Evolutionary conservation across 2,797 vertebrate genomes (phyloP).

Genomic region (Liasis olivaceus): DNA sequence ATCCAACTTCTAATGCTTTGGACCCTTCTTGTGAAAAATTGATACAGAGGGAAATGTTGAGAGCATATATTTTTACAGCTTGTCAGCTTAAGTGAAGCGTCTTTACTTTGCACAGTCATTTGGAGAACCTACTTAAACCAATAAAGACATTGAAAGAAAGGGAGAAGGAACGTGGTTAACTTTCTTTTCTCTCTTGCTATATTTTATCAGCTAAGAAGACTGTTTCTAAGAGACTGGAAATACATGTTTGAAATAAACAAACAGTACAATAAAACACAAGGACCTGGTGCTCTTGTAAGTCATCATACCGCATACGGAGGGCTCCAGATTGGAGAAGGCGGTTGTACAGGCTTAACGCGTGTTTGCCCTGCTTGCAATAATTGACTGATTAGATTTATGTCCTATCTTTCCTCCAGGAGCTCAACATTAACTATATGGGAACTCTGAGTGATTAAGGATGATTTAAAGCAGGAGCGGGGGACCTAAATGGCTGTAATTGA

Average conservation of each 20-base stretch:
- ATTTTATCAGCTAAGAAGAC: conserved; percentile 38
- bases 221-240: conserved; percentile 41
- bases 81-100: conserved; percentile 39
- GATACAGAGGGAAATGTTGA: conserved; percentile 53
- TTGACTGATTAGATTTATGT: background rate
- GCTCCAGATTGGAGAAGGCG: background rate
- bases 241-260: background rate
- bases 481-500: background rate
- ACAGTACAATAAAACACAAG: conserved; percentile 11
- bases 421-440: background rate
- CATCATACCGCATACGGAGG: background rate
- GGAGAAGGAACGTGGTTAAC: background rate
- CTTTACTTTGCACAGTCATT: conserved; percentile 25
- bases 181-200: background rate
- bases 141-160: background rate
- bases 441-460: background rate
- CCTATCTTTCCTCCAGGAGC: background rate
- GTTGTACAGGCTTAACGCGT: background rate
- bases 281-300: background rate
- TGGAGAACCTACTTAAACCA: background rate
- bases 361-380: background rate
- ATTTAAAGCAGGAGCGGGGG: background rate
- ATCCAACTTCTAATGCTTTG: conserved; percentile 54
- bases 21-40: conserved; percentile 51
- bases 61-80: conserved; percentile 4